Conservation (phyloP, 2,888 invertebrate species). For the Leptothorax acervorum region DNA sequence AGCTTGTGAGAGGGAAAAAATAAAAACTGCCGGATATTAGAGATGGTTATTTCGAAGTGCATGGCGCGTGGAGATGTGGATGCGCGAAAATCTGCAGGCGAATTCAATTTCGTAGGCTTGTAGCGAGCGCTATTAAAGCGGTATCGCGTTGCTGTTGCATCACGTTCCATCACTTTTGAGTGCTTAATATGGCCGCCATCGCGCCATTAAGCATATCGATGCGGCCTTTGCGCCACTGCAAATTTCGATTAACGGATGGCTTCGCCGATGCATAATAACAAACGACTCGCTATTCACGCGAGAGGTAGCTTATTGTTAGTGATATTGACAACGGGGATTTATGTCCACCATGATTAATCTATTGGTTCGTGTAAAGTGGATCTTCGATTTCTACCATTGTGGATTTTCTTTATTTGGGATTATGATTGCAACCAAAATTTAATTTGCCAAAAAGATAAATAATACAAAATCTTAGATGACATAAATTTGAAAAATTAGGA, state of each 20-base stretch:
- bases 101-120: slow-evolving; percentile 57
- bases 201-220: slow-evolving; percentile 47
- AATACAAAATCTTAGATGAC: not conserved
- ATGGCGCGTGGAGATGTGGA: not conserved
- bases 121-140: slow-evolving; percentile 58
- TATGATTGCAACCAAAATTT: not conserved
- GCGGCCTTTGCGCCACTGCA: slow-evolving; percentile 42
- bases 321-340: slow-evolving; percentile 40
- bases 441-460: not conserved
- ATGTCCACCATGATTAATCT: slow-evolving; percentile 33
- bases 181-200: slow-evolving; percentile 55
- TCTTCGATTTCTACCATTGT: not conserved
- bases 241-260: slow-evolving; percentile 51
- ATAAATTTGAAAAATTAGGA: not conserved
- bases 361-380: not conserved
- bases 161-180: slow-evolving; percentile 61
- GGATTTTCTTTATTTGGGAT: not conserved
- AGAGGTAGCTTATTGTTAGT: slow-evolving; percentile 9
- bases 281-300: slow-evolving; percentile 40
- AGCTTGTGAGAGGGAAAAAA: not conserved
- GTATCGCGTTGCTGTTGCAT: slow-evolving; percentile 59
- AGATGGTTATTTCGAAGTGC: not conserved
- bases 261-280: slow-evolving; percentile 45
- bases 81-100: slow-evolving; percentile 50
- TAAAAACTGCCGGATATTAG: not conserved